Conservation (phyloP, 64 coral and sea anemone genomes). For the Astreopora myriophthalma region DNA sequence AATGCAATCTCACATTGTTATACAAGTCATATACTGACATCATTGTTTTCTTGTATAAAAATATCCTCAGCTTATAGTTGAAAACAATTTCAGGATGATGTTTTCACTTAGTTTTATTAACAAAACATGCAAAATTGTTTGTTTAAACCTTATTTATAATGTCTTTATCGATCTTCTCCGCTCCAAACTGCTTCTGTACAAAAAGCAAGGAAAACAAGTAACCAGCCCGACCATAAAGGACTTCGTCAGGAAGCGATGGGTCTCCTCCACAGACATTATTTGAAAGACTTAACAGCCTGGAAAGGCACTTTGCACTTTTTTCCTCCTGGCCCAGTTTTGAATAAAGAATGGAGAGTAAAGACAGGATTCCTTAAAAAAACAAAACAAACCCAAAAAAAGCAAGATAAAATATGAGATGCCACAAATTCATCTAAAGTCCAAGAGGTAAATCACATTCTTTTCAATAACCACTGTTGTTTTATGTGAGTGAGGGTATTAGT, state of each 20-base stretch:
- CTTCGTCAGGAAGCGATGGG: slow-evolving; percentile 83
- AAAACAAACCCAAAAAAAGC: background rate
- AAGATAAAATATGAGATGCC: background rate
- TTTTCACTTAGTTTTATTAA: no score
- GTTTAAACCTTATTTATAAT: slow-evolving; percentile 68
- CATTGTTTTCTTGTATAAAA: no score
- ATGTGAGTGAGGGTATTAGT: background rate
- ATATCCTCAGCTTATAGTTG: background rate
- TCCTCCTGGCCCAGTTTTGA: slow-evolving; percentile 56
- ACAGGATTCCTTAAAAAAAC: slow-evolving; percentile 73
- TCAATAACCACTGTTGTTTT: no score
- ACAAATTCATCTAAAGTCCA: background rate
- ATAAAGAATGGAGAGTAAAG: slow-evolving; percentile 79
- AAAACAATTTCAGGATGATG: background rate
- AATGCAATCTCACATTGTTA: no score
- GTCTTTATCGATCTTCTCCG: slow-evolving; percentile 55
- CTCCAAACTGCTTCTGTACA: slow-evolving; percentile 75
- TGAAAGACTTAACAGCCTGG: slow-evolving; percentile 61
- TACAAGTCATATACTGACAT: no score
- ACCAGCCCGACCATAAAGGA: slow-evolving; percentile 93
- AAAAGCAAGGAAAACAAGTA: slow-evolving; percentile 87
- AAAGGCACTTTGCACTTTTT: slow-evolving; percentile 65
- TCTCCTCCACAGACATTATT: slow-evolving; percentile 79
- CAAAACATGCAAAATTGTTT: background rate
- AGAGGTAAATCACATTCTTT: background rate